Percentiles rank a stretch among this genome's conserved stretches.
These are phyloP conservation scores for Cynoglossus semilaevis DNA, from an alignment of 2,113 vertebrate species.

Conservation along the genomic window DNA sequence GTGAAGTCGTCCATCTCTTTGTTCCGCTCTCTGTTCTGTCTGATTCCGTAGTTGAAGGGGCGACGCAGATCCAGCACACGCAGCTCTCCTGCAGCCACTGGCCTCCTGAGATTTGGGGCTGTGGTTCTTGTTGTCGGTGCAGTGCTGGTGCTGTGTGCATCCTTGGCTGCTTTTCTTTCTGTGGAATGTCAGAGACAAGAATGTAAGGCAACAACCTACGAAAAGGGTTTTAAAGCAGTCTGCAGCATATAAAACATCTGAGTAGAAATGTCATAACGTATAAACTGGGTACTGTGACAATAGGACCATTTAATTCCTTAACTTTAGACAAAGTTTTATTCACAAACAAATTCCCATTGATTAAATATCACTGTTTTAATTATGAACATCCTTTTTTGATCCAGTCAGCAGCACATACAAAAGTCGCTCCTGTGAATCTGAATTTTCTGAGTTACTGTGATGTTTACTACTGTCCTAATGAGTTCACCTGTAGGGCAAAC, in stretches of 20 bases:
- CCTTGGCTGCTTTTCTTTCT: slow-evolving; percentile 85
- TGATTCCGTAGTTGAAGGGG: slow-evolving; percentile 55
- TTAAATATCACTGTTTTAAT: no score
- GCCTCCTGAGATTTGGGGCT: slow-evolving; percentile 81
- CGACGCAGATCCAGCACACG: slow-evolving; percentile 62
- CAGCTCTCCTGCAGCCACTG: slow-evolving; percentile 64
- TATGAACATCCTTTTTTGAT: no score
- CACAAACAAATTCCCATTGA: no score
- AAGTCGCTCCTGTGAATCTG: slow-evolving; percentile 13
- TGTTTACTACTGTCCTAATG: slow-evolving; percentile 57
- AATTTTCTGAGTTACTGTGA: slow-evolving; percentile 27
- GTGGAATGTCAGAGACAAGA: slow-evolving; percentile 85
- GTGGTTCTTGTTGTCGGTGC: slow-evolving; percentile 81
- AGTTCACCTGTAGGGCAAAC: slow-evolving; percentile 56
- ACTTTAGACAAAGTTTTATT: no score
- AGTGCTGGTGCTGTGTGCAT: slow-evolving; percentile 83
- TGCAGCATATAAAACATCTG: no score
- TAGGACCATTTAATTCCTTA: neutral
- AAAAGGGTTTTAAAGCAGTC: neutral
- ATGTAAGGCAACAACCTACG: slow-evolving; percentile 72
- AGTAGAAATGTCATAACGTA: neutral
- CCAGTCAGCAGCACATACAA: neutral
- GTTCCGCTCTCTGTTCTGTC: slow-evolving; percentile 13
- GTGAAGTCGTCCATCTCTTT: neutral
- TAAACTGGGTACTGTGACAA: neutral